Conservation (phyloP, 1,140 invertebrate species). For the Lethrus apterus region DNA sequence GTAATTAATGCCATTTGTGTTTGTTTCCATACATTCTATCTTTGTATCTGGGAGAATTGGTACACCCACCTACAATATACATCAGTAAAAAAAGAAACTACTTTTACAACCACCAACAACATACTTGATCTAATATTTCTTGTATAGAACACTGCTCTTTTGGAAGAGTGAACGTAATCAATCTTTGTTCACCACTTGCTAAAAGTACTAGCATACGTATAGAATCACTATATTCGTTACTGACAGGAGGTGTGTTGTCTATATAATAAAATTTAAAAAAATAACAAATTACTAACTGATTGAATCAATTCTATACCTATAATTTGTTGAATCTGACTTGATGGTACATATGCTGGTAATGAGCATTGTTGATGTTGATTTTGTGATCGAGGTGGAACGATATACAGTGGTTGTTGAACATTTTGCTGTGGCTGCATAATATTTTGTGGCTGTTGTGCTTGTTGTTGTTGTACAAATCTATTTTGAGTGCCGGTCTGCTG, state of each 20-base stretch:
- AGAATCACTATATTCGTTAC: conserved; percentile 36
- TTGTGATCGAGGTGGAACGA: conserved; percentile 27
- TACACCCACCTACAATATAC: conserved; percentile 52
- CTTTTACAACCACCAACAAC: background rate
- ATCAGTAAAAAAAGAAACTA: background rate
- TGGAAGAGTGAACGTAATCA: conserved; percentile 70
- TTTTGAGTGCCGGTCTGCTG: too few species aligned
- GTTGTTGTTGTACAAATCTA: conserved; percentile 18
- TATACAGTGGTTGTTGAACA: too few species aligned
- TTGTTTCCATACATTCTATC: conserved; percentile 63
- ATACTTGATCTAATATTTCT: conserved; percentile 67
- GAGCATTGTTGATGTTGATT: conserved; percentile 23
- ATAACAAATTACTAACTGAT: background rate
- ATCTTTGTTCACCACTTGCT: conserved; percentile 62
- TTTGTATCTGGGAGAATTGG: conserved; percentile 54
- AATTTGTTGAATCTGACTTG: conserved; percentile 36
- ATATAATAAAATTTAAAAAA: conserved; percentile 1
- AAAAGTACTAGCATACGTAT: conserved; percentile 70
- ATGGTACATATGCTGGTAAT: conserved; percentile 30
- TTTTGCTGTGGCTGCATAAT: conserved; percentile 27
- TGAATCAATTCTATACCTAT: conserved; percentile 27
- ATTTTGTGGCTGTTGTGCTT: conserved; percentile 17
- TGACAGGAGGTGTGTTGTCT: conserved; percentile 13
- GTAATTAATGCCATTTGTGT: conserved; percentile 63
- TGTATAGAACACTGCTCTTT: conserved; percentile 71